Conservation (phyloP, 1,140 invertebrate species). For the Polyergus mexicanus region DNA sequence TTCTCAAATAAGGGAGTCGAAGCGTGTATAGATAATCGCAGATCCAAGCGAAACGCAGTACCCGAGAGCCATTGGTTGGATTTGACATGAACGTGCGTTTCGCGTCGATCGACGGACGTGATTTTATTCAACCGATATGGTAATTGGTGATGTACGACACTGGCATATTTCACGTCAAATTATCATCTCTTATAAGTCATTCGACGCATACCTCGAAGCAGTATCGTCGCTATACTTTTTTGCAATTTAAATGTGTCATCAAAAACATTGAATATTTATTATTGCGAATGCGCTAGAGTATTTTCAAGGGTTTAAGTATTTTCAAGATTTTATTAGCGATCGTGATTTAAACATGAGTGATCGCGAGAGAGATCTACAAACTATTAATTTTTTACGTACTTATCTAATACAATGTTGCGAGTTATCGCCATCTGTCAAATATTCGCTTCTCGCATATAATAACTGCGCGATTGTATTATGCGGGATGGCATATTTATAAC, state of each 20-base stretch:
- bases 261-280: constrained; percentile 15
- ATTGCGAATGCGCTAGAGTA: neutral
- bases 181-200: constrained; percentile 16
- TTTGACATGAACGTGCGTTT: neutral
- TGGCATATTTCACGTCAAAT: constrained; percentile 32
- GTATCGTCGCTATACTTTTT: constrained; percentile 23
- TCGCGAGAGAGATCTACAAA: neutral
- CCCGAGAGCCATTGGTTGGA: constrained; percentile 63
- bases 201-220: constrained; percentile 33
- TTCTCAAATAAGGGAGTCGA: neutral
- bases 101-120: neutral
- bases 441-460: neutral
- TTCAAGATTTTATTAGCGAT: neutral
- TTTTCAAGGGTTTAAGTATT: constrained; percentile 12
- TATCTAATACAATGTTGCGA: constrained; percentile 1
- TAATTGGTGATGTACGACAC: neutral
- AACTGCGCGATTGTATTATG: neutral
- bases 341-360: neutral
- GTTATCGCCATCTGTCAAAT: neutral
- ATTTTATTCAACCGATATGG: neutral
- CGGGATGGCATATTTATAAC: neutral
- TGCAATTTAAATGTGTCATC: constrained; percentile 10
- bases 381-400: neutral
- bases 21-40: constrained; percentile 29
- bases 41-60: constrained; percentile 44